phyloP scores from a whole-genome alignment of 1,140 invertebrate species.

The Schlechtendalia chinensis region DNA sequence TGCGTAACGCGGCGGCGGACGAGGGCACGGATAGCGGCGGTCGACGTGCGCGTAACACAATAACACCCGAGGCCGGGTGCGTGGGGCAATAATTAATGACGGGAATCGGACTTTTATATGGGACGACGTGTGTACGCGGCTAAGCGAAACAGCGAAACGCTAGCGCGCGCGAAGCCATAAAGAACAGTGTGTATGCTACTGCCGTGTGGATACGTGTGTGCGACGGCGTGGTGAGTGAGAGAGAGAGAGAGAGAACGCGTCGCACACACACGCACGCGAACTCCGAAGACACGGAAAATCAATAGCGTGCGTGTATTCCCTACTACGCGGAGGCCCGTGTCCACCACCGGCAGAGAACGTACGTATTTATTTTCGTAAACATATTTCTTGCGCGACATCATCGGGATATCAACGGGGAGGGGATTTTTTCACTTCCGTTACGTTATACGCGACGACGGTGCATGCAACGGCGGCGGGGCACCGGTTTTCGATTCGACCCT shows the following conservation, averaged over 20 bases:
- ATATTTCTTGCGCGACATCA: neutral
- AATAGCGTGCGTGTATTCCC: conserved; percentile 31
- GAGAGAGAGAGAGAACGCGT: too few relatives aligned
- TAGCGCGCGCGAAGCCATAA: conserved; percentile 34
- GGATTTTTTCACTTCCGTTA: conserved; percentile 22
- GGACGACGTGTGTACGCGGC: neutral
- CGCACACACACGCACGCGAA: neutral
- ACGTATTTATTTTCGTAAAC: neutral
- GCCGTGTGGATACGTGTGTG: neutral
- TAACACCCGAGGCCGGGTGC: neutral
- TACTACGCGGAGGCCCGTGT: neutral
- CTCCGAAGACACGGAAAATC: conserved; percentile 41
- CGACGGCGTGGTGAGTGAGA: too few relatives aligned
- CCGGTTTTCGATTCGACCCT: too few relatives aligned
- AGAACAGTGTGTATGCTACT: neutral
- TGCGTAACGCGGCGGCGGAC: too few relatives aligned
- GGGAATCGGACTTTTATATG: conserved; percentile 38
- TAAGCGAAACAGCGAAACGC: conserved; percentile 14
- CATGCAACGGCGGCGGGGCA: too few relatives aligned
- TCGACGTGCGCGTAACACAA: neutral
- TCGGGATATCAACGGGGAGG: conserved; percentile 12
- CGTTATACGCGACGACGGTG: too few relatives aligned
- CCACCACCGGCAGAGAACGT: neutral
- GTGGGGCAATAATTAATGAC: conserved; percentile 42
- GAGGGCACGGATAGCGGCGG: neutral